A percentile compares a stretch with the other conserved stretches of the same genome.
These are phyloP conservation scores for Listrodromus nycthemerus DNA, from an alignment of 2,888 invertebrate genomes.

Conservation along the genomic window DNA sequence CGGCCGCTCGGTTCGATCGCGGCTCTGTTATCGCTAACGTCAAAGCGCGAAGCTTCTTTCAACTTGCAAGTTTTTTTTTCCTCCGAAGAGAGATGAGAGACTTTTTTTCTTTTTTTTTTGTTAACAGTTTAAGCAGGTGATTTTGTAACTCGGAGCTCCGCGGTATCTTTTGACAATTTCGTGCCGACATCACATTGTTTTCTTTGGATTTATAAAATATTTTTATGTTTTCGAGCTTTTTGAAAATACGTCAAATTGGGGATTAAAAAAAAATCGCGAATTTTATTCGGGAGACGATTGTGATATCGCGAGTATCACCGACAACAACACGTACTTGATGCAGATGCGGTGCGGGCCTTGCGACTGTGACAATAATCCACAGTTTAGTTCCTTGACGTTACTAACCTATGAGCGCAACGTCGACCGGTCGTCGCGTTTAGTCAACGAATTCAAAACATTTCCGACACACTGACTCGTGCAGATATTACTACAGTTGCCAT, in stretches of 20 bases:
- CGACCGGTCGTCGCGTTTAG: constrained; percentile 78
- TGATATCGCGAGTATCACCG: constrained; percentile 16
- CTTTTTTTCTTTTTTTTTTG: background rate
- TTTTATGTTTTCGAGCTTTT: background rate
- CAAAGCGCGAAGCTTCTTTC: background rate
- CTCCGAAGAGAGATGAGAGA: background rate
- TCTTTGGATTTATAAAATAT: background rate
- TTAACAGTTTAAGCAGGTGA: background rate
- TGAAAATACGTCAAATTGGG: background rate
- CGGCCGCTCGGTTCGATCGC: background rate
- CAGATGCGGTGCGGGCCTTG: constrained; percentile 18
- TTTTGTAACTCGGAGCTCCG: background rate
- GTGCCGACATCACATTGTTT: background rate
- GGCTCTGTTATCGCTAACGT: background rate
- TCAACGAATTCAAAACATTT: constrained; percentile 72
- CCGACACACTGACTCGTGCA: constrained; percentile 74
- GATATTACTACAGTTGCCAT: constrained; percentile 74
- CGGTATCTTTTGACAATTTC: background rate
- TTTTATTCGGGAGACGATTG: constrained; percentile 7
- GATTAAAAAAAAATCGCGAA: background rate
- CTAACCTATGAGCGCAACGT: constrained; percentile 80
- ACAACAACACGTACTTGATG: constrained; percentile 34
- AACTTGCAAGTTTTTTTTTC: background rate
- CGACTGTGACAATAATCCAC: constrained; percentile 34
- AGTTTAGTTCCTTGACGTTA: constrained; percentile 65